These are phyloP conservation scores for Leptura quadrifasciata DNA, from an alignment of 2,888 invertebrate genomes.

Conservation along the genomic window DNA sequence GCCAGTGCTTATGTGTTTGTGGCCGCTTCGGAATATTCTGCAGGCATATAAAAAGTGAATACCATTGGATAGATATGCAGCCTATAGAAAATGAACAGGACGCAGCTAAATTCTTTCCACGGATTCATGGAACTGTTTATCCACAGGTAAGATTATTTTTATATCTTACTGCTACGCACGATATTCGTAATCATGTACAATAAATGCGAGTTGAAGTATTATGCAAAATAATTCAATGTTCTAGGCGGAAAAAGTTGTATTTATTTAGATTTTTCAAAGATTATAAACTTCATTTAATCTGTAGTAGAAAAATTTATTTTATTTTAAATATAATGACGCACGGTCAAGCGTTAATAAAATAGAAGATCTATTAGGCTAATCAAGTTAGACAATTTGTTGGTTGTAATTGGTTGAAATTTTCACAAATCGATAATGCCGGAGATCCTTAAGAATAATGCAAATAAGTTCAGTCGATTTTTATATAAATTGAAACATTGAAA, in stretches of 20 bases:
- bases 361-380: too few species aligned
- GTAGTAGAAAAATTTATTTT: too few species aligned
- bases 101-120: conserved; percentile 48
- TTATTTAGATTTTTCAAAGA: too few species aligned
- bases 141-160: conserved; percentile 47
- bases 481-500: too few species aligned
- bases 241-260: not conserved
- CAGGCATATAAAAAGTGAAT: conserved; percentile 54
- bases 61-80: conserved; percentile 59
- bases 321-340: too few species aligned
- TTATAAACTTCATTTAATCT: too few species aligned
- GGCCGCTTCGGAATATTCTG: conserved; percentile 60
- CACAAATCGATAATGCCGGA: too few species aligned
- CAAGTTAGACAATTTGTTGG: too few species aligned
- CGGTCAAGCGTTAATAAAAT: too few species aligned
- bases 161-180: not conserved
- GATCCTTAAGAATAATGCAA: too few species aligned
- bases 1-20: conserved; percentile 60
- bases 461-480: too few species aligned
- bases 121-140: conserved; percentile 45
- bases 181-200: not conserved
- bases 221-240: not conserved
- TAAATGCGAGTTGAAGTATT: not conserved
- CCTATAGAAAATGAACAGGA: conserved; percentile 44
- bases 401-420: too few species aligned